Evolutionary conservation across 2,113 vertebrate genomes (phyloP).

Genomic region (Mesembrinibis cayennensis): DNA sequence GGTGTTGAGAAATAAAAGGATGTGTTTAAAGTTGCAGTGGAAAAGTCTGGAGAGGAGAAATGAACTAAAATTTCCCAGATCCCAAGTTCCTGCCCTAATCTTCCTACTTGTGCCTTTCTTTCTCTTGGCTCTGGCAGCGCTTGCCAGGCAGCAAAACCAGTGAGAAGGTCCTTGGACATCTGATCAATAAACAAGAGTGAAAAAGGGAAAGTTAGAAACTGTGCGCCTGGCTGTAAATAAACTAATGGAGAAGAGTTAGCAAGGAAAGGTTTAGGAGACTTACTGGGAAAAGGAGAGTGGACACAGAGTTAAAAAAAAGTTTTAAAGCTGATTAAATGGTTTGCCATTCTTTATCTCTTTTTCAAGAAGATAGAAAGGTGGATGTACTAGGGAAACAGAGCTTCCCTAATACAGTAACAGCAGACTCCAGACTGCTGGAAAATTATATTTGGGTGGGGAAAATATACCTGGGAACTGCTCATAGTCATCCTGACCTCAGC

Average conservation of each 20-base stretch:
- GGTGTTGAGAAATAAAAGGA: background rate
- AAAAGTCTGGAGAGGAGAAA: background rate
- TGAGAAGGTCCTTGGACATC: background rate
- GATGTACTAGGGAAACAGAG: background rate
- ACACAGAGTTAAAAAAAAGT: background rate
- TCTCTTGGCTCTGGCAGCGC: background rate
- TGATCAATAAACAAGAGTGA: background rate
- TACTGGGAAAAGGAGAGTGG: background rate
- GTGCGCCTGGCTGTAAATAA: background rate
- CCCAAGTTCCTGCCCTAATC: background rate
- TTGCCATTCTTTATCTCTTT: background rate
- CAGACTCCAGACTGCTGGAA: background rate
- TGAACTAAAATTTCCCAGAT: background rate
- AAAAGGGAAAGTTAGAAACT: background rate
- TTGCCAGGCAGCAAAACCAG: background rate
- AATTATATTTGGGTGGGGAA: background rate
- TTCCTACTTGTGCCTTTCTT: background rate
- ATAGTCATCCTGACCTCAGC: background rate
- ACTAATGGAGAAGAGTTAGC: background rate
- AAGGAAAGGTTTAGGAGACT: background rate
- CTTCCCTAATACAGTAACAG: background rate
- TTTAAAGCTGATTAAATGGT: background rate
- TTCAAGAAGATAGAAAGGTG: background rate
- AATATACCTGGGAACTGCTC: background rate
- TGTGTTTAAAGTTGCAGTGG: background rate